Base-by-base conservation (phyloP, 1,140 invertebrate genomes). In the Orchestia grillus region DNA sequence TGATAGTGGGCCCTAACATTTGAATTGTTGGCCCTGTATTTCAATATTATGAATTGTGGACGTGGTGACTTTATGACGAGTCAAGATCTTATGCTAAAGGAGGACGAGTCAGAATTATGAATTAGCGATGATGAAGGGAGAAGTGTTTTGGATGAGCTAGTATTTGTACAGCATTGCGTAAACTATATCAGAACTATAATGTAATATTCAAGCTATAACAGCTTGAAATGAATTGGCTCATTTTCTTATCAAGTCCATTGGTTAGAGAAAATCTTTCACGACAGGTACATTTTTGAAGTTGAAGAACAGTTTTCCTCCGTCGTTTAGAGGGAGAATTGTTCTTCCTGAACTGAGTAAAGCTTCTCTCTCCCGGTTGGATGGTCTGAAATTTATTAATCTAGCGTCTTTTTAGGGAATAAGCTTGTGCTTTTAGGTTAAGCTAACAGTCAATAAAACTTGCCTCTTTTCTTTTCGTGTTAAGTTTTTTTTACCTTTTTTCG, bases 281-380 rank as follows among this genome's bases (percentile, higher is more conserved):
- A 94, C 92, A 94, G 92, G 41, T 91, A 94, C 43, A 94, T 94
- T 94, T 94, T 94, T 45, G 44, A 94, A 94, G 92, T 94, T 94
- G 92, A 94, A 94, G 92, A 94, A 94, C 43, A 94, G 11, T 94
- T 94, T 44, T 94, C 92, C 92, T 94, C 92, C 92, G 44, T 40
- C 15, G 6, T 40, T 94, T 45, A 45, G 92, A 94, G 44, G 92
- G 44, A 94, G 92, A 45, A 44, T 94, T 94, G 92, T 94, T 94
- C 92, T 94, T 94, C 44, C 92, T 94, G 92, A 42, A 91, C 92
- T 94, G 92, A 44, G 44, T 45, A 94, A 94, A 94, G 92, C 92
- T 94, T 94, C 92, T 94, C 92, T 94, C 92, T 94, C 44, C 88
- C 88, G 88, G 43, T 41, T 90, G 88, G 43, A 90, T 90, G 62